These are phyloP conservation scores for Ceratoteleas bidentatus DNA, from an alignment of 1,140 invertebrate genomes.

Conservation along the genomic window DNA sequence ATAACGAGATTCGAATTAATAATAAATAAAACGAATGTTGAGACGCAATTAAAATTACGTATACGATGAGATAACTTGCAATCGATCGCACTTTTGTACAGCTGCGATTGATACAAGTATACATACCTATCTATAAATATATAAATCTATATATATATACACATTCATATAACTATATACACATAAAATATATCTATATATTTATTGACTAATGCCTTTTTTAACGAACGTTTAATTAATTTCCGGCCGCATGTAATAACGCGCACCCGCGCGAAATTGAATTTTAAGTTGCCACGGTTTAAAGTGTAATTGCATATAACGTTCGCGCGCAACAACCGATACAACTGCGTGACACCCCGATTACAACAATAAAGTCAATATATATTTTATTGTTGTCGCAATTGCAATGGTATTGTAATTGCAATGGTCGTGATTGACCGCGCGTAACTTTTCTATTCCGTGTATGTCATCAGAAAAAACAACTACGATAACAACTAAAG, in stretches of 20 bases:
- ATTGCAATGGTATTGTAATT: too few species aligned
- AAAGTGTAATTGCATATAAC: constrained; percentile 30
- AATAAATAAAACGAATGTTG: constrained; percentile 22
- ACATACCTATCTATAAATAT: neutral
- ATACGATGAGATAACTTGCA: constrained; percentile 36
- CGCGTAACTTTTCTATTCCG: constrained; percentile 41
- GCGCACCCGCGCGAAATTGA: constrained; percentile 29
- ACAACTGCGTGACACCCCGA: neutral
- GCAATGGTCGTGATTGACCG: constrained; percentile 13
- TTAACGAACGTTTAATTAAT: constrained; percentile 46
- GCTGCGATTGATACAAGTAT: constrained; percentile 9
- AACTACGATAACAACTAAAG: neutral
- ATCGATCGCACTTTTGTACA: constrained; percentile 38
- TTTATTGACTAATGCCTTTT: constrained; percentile 31
- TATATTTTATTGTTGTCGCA: too few species aligned
- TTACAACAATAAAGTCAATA: constrained; percentile 24
- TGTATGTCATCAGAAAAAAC: constrained; percentile 1
- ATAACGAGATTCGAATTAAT: constrained; percentile 35
- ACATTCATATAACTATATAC: neutral
- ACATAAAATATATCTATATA: constrained; percentile 19
- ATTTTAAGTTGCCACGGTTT: constrained; percentile 26
- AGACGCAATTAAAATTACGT: constrained; percentile 35
- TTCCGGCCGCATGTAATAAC: constrained; percentile 13
- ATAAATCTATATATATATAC: neutral
- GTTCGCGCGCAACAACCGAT: constrained; percentile 10